Base-by-base conservation (phyloP, 1,140 invertebrate species). In the Zelostemma sp. region DNA sequence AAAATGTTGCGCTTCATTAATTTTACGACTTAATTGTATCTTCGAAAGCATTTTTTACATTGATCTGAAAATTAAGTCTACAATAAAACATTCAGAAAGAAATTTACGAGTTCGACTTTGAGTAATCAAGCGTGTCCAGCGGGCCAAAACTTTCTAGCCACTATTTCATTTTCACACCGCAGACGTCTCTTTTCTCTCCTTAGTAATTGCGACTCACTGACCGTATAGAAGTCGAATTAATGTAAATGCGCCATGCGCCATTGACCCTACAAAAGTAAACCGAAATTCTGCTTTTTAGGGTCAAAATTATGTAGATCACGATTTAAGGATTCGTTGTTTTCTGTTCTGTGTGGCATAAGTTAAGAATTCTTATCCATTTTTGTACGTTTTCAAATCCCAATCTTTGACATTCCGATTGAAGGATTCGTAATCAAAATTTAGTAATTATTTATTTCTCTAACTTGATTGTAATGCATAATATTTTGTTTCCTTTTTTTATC, bases 121-220 rank as follows among this genome's bases (percentile, higher is more conserved):
- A 54, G 59, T 69, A 67, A 70, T 74, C 75, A 78, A 72, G 68
- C 75, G 78, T 31, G 79, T 80, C 75, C 78, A 76, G 79, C 73
- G 49, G 65, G 74, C 72, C 68, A 72, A 73, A 50, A 74, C 72
- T 80, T 80, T 80, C 77, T 74, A 78, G 45, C 73, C 64, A 79
- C 78, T 78, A 78, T 73, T 71, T 79, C 65, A 70, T 64, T 4
- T 14, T 18, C 49, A 60, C 67, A n/a, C n/a, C 43, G 21, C 46
- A 66, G 49, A 57, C 50, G 33, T 66, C 66, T 45, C 57, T 66
- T 68, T 72, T 72, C 64, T 58, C 54, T 53, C 9, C 11, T 15
- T 53, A 43, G 12, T 68, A 66, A 71, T 71, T 71, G 68, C 62
- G 41, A 72, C 51, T 64, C 56, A 3, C 43, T 25, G 47, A 67